Evolutionary conservation across 2,113 vertebrate species (phyloP).

Genomic region (Conger conger): DNA sequence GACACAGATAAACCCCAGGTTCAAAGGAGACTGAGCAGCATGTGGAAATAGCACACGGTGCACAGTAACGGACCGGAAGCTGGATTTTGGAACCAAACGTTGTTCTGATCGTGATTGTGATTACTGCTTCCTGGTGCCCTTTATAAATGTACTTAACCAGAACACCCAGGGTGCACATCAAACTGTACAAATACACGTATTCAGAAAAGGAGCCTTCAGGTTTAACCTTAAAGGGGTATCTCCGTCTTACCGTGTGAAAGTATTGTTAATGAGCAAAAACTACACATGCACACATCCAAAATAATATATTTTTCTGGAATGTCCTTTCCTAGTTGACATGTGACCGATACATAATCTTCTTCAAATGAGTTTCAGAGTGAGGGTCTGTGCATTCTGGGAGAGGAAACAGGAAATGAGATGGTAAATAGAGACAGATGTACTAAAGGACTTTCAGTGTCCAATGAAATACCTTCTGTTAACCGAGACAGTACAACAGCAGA

Average conservation of each 20-base stretch:
- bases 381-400: background rate
- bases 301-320: background rate
- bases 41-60: background rate
- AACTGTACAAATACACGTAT: background rate
- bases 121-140: no score
- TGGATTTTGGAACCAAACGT: background rate
- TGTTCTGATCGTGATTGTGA: no score
- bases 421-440: background rate
- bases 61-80: background rate
- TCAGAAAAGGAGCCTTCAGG: background rate
- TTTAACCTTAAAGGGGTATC: background rate
- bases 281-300: no score
- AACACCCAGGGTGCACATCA: background rate
- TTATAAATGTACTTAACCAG: background rate
- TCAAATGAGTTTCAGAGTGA: background rate
- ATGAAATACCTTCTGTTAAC: background rate
- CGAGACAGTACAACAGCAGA: background rate
- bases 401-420: background rate
- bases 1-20: background rate
- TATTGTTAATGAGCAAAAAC: no score
- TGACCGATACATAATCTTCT: background rate
- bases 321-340: background rate
- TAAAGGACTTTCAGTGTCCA: background rate
- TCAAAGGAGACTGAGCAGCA: background rate
- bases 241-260: no score